phyloP scores from a whole-genome alignment of 2,797 vertebrate genomes.

The Oreochromis grahami region DNA sequence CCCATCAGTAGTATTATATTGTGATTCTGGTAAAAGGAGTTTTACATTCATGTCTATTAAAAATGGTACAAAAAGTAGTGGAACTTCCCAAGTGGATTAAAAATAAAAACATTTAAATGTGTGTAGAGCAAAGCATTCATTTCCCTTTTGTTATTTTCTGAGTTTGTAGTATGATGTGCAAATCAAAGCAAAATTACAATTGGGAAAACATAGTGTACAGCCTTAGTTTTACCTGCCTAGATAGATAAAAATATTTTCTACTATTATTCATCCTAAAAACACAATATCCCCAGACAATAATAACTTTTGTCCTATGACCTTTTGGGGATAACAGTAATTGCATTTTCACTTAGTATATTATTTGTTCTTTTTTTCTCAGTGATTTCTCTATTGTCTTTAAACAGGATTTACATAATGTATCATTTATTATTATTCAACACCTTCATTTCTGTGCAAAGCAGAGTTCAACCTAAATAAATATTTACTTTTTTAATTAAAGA shows the following conservation, averaged over 20 bases:
- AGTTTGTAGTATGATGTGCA: constrained; percentile 13
- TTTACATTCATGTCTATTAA: constrained; percentile 4
- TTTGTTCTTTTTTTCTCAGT: neutral
- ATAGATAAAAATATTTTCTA: neutral
- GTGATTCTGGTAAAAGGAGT: neutral
- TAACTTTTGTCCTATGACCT: neutral
- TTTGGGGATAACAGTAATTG: neutral
- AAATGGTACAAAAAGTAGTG: neutral
- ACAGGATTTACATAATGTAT: neutral
- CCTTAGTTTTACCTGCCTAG: neutral
- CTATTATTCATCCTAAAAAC: neutral
- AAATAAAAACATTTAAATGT: neutral
- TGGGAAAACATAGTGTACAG: neutral
- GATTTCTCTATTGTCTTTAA: neutral
- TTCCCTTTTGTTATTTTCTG: neutral
- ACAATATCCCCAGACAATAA: neutral
- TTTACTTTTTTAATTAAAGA: neutral
- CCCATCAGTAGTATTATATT: neutral
- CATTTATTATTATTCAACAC: neutral
- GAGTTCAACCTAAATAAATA: neutral
- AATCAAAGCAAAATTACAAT: neutral
- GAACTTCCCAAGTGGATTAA: neutral
- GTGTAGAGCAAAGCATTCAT: constrained; percentile 1
- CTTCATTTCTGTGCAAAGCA: neutral
- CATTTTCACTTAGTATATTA: neutral